Percentiles rank a stretch among this genome's conserved stretches.
These are phyloP conservation scores for Allygus modestus DNA, from an alignment of 2,888 invertebrate genomes.

Conservation along the genomic window DNA sequence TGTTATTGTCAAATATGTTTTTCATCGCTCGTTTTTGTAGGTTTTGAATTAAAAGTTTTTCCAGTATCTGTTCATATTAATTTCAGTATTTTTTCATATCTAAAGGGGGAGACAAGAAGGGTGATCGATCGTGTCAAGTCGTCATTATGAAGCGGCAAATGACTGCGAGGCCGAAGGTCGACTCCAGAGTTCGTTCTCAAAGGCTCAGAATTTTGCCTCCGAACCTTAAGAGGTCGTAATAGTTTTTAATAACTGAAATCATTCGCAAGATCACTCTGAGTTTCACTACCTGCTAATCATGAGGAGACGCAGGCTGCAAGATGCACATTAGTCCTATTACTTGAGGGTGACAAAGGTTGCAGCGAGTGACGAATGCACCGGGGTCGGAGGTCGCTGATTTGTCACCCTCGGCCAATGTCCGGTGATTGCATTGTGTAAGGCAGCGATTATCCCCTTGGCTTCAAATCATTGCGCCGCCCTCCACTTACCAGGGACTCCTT, in stretches of 20 bases:
- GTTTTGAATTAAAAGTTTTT: too few relatives aligned
- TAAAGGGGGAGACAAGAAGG: too few relatives aligned
- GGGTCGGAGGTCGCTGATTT: neutral
- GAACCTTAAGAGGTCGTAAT: neutral
- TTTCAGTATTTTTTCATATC: too few relatives aligned
- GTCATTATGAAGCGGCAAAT: too few relatives aligned
- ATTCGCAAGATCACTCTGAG: neutral
- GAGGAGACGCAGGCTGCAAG: too few relatives aligned
- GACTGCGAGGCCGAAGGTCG: too few relatives aligned
- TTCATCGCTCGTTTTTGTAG: too few relatives aligned
- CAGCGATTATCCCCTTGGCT: neutral
- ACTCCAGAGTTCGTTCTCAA: too few relatives aligned
- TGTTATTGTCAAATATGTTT: too few relatives aligned
- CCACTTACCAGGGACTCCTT: neutral
- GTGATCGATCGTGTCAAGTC: too few relatives aligned
- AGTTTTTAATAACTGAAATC: constrained; percentile 6
- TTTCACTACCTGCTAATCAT: neutral
- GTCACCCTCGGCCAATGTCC: neutral
- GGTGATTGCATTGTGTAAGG: constrained; percentile 8
- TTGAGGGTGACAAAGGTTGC: neutral
- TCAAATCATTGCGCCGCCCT: constrained; percentile 37
- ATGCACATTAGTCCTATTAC: neutral
- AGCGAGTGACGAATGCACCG: neutral
- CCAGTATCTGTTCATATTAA: too few relatives aligned
- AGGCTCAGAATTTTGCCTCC: neutral